phyloP scores from a whole-genome alignment of 2,888 invertebrate genomes.

The Gasteruption jaculator region DNA sequence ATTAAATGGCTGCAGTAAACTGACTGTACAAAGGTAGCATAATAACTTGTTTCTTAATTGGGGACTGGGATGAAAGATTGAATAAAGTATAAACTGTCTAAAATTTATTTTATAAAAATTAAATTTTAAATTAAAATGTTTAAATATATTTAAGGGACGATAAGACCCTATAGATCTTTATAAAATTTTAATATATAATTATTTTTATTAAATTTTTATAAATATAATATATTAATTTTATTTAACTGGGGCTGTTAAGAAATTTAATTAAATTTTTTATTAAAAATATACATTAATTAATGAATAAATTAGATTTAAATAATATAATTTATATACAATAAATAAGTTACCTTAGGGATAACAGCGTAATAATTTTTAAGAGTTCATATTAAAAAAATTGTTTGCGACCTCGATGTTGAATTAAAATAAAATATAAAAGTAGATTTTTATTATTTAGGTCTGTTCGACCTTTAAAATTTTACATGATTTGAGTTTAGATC shows the following conservation, averaged over 20 bases:
- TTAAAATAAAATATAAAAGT: slow-evolving; percentile 67
- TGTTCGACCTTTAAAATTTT: slow-evolving; percentile 80
- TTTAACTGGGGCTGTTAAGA: slow-evolving; percentile 66
- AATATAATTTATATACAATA: slow-evolving; percentile 52
- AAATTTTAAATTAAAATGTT: slow-evolving; percentile 63
- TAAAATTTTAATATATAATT: slow-evolving; percentile 45
- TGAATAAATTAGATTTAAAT: no score
- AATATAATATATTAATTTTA: slow-evolving; percentile 41
- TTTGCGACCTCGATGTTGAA: slow-evolving; percentile 89
- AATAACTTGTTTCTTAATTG: slow-evolving; percentile 78
- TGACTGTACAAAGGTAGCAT: slow-evolving; percentile 79
- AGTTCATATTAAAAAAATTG: slow-evolving; percentile 70
- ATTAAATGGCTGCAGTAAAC: slow-evolving; percentile 74
- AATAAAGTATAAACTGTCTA: slow-evolving; percentile 64
- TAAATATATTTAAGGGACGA: slow-evolving; percentile 66
- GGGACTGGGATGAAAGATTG: slow-evolving; percentile 73
- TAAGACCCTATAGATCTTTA: slow-evolving; percentile 77
- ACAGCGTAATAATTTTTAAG: slow-evolving; percentile 76
- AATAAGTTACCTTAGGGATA: slow-evolving; percentile 81
- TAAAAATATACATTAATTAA: slow-evolving; percentile 46
- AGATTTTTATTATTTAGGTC: slow-evolving; percentile 67
- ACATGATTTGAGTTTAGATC: slow-evolving; percentile 88
- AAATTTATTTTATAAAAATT: slow-evolving; percentile 54
- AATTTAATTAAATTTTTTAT: slow-evolving; percentile 54
- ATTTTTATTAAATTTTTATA: slow-evolving; percentile 46